phyloP scores from a whole-genome alignment of 2,797 vertebrate species.

The Amblyopsis hoosieri region DNA sequence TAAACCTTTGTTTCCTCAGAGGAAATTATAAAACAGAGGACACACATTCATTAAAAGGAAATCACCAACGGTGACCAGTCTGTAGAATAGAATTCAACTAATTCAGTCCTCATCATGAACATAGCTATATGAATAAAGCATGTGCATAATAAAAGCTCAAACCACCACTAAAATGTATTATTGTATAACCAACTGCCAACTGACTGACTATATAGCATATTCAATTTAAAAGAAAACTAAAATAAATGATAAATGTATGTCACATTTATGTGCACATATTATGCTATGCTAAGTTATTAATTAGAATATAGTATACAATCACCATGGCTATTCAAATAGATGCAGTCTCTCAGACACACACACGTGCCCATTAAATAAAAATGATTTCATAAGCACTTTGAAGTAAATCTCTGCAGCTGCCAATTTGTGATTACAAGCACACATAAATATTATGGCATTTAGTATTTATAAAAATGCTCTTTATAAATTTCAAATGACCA shows the following conservation, averaged over 20 bases:
- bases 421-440: slow-evolving; percentile 22
- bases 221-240: neutral
- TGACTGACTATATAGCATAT: too few relatives aligned
- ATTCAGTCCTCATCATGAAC: too few relatives aligned
- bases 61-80: neutral
- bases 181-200: neutral
- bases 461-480: neutral
- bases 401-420: neutral
- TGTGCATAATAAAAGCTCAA: too few relatives aligned
- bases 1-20: slow-evolving; percentile 17
- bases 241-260: neutral
- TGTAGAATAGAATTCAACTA: neutral
- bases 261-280: neutral
- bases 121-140: too few relatives aligned
- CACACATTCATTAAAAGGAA: neutral
- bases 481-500: slow-evolving; percentile 23
- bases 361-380: neutral
- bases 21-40: slow-evolving; percentile 1
- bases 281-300: neutral
- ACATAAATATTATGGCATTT: neutral
- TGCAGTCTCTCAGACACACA: neutral
- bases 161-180: neutral
- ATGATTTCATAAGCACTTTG: neutral
- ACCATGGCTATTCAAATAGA: neutral
- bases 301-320: slow-evolving; percentile 5